Evolutionary conservation across 2,113 vertebrate species (phyloP).

Genomic region (Catharus minimus): DNA sequence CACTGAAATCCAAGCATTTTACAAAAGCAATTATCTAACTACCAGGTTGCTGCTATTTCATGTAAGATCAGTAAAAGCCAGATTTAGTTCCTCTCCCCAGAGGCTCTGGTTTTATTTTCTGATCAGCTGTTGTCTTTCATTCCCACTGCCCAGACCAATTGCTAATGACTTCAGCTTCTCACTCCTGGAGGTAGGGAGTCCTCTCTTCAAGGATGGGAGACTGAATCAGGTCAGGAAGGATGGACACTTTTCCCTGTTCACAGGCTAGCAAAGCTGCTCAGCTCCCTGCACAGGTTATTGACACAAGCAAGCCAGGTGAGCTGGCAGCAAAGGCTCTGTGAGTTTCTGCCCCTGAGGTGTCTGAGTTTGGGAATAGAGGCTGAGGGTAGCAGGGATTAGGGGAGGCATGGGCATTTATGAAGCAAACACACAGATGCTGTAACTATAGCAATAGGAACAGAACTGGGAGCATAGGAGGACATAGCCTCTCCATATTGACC

Average conservation of each 20-base stretch:
- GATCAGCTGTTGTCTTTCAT: not conserved
- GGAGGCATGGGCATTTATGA: not conserved
- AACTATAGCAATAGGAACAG: not conserved
- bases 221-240: not conserved
- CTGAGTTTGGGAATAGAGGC: not conserved
- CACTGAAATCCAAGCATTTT: not conserved
- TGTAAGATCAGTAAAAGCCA: not conserved
- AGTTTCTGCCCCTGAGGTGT: not conserved
- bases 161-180: not conserved
- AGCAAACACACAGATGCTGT: not conserved
- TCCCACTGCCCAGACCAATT: not conserved
- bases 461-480: not conserved
- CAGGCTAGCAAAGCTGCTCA: not conserved
- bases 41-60: not conserved
- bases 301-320: not conserved
- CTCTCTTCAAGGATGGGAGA: not conserved
- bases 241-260: not conserved
- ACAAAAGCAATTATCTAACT: not conserved
- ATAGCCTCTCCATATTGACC: not conserved
- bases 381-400: not conserved
- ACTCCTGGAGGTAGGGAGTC: not conserved
- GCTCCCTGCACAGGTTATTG: not conserved
- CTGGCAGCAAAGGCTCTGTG: not conserved
- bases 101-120: conserved; percentile 10
- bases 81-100: not conserved